Evolutionary conservation across 2,888 invertebrate genomes (phyloP).

Genomic region (Aleiodes alternator): DNA sequence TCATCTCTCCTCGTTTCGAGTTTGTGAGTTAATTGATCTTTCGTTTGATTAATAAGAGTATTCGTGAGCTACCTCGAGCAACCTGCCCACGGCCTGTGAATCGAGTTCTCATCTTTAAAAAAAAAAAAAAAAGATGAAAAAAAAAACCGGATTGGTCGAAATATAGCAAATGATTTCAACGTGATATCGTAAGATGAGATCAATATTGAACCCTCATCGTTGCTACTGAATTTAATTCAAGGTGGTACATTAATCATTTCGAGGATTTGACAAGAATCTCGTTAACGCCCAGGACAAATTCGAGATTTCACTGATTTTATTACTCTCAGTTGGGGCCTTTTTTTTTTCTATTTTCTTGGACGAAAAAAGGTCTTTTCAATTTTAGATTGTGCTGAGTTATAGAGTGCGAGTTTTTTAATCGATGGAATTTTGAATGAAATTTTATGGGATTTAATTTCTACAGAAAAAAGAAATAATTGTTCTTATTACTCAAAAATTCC

Average conservation of each 20-base stretch:
- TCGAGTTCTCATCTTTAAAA: too few relatives aligned
- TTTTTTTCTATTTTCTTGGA: too few relatives aligned
- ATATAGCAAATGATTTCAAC: slow-evolving; percentile 25
- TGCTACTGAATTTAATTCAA: slow-evolving; percentile 68
- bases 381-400: not conserved
- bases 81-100: slow-evolving; percentile 9
- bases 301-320: slow-evolving; percentile 23
- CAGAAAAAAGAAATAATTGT: too few relatives aligned
- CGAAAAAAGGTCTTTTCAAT: not conserved
- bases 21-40: slow-evolving; percentile 47
- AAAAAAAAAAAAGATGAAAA: not conserved
- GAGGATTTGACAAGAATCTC: slow-evolving; percentile 31
- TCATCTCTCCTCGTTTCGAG: slow-evolving; percentile 35
- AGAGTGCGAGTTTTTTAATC: slow-evolving; percentile 19
- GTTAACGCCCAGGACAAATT: slow-evolving; percentile 47
- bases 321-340: not conserved
- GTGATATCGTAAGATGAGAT: slow-evolving; percentile 63
- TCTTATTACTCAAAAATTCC: too few relatives aligned
- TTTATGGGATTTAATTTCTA: too few relatives aligned
- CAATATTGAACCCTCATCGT: slow-evolving; percentile 61
- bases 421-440: not conserved
- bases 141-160: slow-evolving; percentile 28
- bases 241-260: slow-evolving; percentile 35
- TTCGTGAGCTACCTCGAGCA: not conserved
- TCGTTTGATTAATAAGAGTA: slow-evolving; percentile 49